These are phyloP conservation scores for Brachionus koreanus DNA, from an alignment of 1,140 invertebrate species.

Conservation along the genomic window DNA sequence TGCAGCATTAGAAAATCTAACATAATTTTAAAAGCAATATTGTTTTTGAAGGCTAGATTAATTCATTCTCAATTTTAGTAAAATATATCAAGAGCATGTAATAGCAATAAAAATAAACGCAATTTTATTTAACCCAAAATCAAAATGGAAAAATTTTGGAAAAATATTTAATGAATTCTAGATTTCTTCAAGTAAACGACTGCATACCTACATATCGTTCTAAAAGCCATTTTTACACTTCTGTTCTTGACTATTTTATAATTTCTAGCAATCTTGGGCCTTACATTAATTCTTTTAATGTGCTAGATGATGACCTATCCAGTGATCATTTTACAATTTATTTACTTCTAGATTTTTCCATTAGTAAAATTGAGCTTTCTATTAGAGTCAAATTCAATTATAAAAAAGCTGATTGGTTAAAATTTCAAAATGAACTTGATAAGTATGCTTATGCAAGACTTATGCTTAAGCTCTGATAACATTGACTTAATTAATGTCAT, in stretches of 20 bases:
- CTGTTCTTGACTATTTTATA: neutral
- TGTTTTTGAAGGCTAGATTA: too few species aligned
- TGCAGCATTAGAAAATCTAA: too few species aligned
- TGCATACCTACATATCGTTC: neutral
- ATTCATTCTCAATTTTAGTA: too few species aligned
- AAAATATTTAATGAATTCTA: neutral
- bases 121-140: too few species aligned
- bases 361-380: neutral
- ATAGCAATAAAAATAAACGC: too few species aligned
- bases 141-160: neutral
- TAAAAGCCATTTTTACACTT: neutral
- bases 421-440: neutral
- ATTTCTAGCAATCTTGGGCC: neutral
- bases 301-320: neutral
- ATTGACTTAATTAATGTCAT: neutral
- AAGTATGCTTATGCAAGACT: too few species aligned
- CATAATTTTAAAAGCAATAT: too few species aligned
- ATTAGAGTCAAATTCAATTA: neutral
- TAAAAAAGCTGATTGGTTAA: neutral
- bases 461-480: neutral
- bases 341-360: neutral
- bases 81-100: too few species aligned
- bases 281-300: neutral
- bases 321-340: neutral
- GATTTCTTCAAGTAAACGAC: neutral